These are phyloP conservation scores for Nasua narica DNA, from an alignment of 2,797 vertebrate species.

Conservation along the genomic window DNA sequence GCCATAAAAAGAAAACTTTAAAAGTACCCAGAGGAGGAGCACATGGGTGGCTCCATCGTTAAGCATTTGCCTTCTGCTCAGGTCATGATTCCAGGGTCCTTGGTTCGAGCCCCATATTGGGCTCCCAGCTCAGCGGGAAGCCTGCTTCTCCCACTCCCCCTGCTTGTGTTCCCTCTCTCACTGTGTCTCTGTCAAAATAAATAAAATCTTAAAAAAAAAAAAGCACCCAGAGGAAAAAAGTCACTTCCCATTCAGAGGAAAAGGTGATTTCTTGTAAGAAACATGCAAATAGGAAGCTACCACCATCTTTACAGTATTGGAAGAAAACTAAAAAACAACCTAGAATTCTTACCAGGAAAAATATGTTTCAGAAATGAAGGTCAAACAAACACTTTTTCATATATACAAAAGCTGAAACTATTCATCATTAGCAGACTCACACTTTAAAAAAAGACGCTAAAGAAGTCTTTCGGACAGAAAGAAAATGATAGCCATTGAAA, in stretches of 20 bases:
- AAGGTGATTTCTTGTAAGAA: neutral
- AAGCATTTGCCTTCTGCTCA: too few relatives aligned
- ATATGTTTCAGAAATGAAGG: neutral
- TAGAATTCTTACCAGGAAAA: neutral
- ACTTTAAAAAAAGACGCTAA: neutral
- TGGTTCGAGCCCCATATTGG: too few relatives aligned
- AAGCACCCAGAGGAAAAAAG: neutral
- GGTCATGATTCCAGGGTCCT: too few relatives aligned
- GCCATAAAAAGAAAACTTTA: neutral
- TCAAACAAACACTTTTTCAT: neutral
- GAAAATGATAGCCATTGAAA: neutral
- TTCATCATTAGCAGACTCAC: neutral
- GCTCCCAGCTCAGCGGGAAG: too few relatives aligned
- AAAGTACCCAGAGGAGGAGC: neutral
- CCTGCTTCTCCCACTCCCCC: too few relatives aligned
- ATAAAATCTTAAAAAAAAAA: neutral
- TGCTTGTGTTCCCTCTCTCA: too few relatives aligned
- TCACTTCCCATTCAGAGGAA: neutral
- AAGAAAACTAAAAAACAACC: neutral
- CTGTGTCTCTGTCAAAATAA: too few relatives aligned
- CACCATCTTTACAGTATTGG: neutral
- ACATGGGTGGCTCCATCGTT: too few relatives aligned
- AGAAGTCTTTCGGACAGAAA: neutral
- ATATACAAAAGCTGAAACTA: neutral
- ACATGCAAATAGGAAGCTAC: neutral